Percentiles rank a stretch among this genome's conserved stretches.
Evolutionary conservation across 2,113 vertebrate genomes (phyloP).

Genomic region (Indicator maculatus): DNA sequence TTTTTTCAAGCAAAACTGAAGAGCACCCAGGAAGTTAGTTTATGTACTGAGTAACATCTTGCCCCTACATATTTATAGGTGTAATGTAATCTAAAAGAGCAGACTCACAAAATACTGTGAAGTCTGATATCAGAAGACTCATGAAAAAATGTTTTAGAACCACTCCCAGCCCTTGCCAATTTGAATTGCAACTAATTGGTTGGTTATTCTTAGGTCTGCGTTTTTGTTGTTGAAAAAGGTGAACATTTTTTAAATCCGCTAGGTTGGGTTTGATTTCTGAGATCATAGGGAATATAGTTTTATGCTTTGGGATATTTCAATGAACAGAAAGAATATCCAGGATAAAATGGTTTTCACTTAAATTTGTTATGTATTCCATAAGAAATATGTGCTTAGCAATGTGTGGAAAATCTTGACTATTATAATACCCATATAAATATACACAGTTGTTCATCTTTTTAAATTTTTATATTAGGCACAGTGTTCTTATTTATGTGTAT

Average conservation of each 20-base stretch:
- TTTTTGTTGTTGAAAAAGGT: neutral
- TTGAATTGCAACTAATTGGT: neutral
- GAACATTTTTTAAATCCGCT: neutral
- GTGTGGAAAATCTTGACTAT: conserved; percentile 43
- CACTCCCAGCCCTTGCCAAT: neutral
- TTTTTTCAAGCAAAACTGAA: neutral
- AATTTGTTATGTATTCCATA: neutral
- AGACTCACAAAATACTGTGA: neutral
- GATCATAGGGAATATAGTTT: neutral
- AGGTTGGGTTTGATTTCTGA: neutral
- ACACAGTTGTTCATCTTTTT: conserved; percentile 36
- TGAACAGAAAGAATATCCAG: neutral
- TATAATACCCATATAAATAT: conserved; percentile 28
- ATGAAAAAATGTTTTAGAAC: neutral
- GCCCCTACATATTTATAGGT: neutral
- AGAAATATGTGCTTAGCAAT: conserved; percentile 23
- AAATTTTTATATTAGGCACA: conserved; percentile 5
- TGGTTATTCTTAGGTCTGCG: neutral
- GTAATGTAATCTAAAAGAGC: neutral
- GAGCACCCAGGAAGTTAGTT: neutral
- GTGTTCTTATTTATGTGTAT: conserved; percentile 58
- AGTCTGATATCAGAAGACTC: neutral
- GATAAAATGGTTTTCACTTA: neutral
- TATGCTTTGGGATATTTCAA: neutral
- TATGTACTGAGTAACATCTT: neutral